Evolutionary conservation across 2,113 vertebrate species (phyloP), one percentile per base, ranked within the genome.

Genomic region (Riparia riparia): DNA sequence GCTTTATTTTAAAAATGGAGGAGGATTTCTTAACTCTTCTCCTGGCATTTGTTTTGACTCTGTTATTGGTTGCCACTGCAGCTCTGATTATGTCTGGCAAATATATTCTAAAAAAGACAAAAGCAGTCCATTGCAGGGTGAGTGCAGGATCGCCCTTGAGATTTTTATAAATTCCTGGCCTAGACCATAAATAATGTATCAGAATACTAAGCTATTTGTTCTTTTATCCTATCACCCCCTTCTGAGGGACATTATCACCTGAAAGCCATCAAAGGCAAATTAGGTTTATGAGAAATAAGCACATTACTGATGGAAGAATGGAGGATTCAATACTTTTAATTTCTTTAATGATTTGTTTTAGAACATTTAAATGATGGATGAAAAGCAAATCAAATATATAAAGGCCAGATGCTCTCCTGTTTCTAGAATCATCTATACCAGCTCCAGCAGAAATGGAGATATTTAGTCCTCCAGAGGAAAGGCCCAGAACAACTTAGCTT

Each of bases 231-330:
- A 81, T 74, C 53, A 71, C 19, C 17, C 29, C n/a, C 71, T 94
- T 84, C 72, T 76, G 53, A 89, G 65, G 80, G 56, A 82, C 44
- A 84, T 81, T 90, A 94, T 51, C 44, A 83, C 56, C 57, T 54
- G 14, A 78, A 50, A 93, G 61, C 54, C 41, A 93, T 82, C 61
- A 93, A 70, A 53, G 54, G 66, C 42, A 94, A 93, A 94, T 96
- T 93, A 96, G 45, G 45, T 95, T 95, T 92, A 96, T 81, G 86
- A 88, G 57, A 79, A 92, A 94, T 92, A 97, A 93, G 92, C 71
- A 86, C 65, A 76, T 86, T 82, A 83, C 69, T 72, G 60, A 86
- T 45, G 50, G 41, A 56, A 92, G 44, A 88, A 84, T 1, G 32
- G 69, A 90, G 50, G 42, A 86, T 82, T 95, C 89, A 95, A 96